Percentiles rank a stretch among this genome's conserved stretches.
Conservation (phyloP, 2,888 invertebrate species). For the Parochlus steinenii region DNA sequence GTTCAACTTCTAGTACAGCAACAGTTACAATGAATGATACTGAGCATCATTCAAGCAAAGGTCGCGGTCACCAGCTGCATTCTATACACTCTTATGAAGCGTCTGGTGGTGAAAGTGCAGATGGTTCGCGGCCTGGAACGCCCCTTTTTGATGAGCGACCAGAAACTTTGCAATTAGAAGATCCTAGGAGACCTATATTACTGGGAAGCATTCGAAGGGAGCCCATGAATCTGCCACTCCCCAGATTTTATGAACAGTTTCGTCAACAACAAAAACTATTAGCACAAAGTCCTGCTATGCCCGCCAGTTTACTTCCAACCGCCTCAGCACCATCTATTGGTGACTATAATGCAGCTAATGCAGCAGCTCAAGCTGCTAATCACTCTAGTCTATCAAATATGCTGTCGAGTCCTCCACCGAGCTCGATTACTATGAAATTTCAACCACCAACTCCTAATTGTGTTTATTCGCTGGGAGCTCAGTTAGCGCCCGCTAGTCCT, state of each 20-base stretch:
- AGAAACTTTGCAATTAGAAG: constrained; percentile 51
- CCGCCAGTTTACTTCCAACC: constrained; percentile 18
- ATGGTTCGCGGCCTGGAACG: constrained; percentile 69
- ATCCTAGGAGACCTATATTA: constrained; percentile 53
- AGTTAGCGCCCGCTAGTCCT: constrained; percentile 40
- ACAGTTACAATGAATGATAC: constrained; percentile 8
- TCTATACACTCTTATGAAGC: constrained; percentile 34
- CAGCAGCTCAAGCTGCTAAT: not conserved
- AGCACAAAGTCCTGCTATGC: constrained; percentile 24
- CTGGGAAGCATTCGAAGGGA: constrained; percentile 42
- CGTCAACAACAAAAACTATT: constrained; percentile 33
- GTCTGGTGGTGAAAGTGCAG: constrained; percentile 41
- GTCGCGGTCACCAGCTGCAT: constrained; percentile 35
- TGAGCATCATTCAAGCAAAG: constrained; percentile 30
- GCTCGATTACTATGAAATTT: constrained; percentile 15
- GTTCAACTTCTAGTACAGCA: constrained; percentile 12
- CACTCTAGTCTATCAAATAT: constrained; percentile 30
- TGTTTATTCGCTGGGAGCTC: too few relatives aligned
- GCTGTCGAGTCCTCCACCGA: constrained; percentile 19
- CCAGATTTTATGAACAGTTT: constrained; percentile 68
- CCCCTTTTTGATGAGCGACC: constrained; percentile 69
- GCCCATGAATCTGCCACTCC: constrained; percentile 70
- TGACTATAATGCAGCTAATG: constrained; percentile 6
- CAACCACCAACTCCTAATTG: constrained; percentile 5
- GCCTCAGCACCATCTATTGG: constrained; percentile 13